Conservation (phyloP, 2,888 invertebrate species). For the Lysandra bellargus region DNA sequence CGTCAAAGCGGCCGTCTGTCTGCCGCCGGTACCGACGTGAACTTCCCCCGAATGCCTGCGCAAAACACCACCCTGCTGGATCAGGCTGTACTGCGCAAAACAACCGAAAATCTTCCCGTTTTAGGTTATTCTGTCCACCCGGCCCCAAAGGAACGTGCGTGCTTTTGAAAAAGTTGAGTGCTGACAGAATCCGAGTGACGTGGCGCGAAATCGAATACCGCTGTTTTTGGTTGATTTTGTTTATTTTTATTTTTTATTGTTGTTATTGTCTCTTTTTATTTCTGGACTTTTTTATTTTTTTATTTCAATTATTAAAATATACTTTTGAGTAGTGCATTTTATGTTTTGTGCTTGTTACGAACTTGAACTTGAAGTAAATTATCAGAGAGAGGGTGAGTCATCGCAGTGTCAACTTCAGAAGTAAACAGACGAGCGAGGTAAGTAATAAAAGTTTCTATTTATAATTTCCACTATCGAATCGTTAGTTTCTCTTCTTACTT, state of each 20-base stretch:
- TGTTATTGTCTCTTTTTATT: background rate
- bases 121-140: background rate
- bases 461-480: no score
- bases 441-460: background rate
- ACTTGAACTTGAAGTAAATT: background rate
- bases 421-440: background rate
- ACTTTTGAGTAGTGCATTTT: no score
- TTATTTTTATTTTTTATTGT: background rate
- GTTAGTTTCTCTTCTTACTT: background rate
- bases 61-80: conserved; percentile 42
- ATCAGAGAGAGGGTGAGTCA: background rate
- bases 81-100: conserved; percentile 46
- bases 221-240: background rate
- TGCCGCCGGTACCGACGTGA: conserved; percentile 50
- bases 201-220: background rate
- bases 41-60: conserved; percentile 51
- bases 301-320: no score
- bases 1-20: conserved; percentile 51
- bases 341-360: no score
- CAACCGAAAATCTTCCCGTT: background rate
- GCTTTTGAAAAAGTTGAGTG: background rate
- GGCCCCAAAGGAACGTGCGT: background rate
- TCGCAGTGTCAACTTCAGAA: background rate
- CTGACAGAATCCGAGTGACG: background rate
- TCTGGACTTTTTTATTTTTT: no score